Evolutionary conservation across 2,113 vertebrate genomes (phyloP).

Genomic region (Tenebrosternarchus preto): DNA sequence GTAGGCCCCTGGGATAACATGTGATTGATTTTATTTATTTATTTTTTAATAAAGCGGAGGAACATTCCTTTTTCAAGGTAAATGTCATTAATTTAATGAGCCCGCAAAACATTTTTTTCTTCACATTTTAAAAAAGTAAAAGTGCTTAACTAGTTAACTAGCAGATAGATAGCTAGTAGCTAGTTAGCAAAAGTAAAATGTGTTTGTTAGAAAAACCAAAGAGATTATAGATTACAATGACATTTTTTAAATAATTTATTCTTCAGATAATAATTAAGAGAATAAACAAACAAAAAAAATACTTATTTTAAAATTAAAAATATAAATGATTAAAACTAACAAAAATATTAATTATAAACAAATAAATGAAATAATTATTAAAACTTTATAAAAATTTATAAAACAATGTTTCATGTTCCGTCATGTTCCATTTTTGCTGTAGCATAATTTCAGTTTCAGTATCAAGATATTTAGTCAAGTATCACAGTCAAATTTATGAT

Average conservation of each 20-base stretch:
- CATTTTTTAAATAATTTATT: no score
- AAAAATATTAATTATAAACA: not conserved
- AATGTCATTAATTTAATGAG: not conserved
- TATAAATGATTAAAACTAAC: no score
- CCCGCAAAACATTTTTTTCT: not conserved
- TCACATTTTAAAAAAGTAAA: not conserved
- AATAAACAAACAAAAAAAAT: not conserved
- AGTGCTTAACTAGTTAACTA: not conserved
- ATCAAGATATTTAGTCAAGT: conserved; percentile 3
- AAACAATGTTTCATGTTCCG: no score
- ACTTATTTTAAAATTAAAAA: no score
- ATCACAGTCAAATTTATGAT: not conserved
- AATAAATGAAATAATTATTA: no score
- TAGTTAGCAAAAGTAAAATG: not conserved
- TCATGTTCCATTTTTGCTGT: not conserved
- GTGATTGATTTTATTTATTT: no score
- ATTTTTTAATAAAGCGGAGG: no score
- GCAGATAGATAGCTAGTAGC: no score
- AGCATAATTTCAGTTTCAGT: conserved; percentile 2
- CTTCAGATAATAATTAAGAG: not conserved
- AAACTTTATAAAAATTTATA: no score
- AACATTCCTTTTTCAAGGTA: no score
- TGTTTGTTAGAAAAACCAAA: not conserved
- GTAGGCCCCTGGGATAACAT: no score
- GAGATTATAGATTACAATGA: no score